Base-by-base conservation (phyloP, 2,888 invertebrate species). In the Andrena marginata region DNA sequence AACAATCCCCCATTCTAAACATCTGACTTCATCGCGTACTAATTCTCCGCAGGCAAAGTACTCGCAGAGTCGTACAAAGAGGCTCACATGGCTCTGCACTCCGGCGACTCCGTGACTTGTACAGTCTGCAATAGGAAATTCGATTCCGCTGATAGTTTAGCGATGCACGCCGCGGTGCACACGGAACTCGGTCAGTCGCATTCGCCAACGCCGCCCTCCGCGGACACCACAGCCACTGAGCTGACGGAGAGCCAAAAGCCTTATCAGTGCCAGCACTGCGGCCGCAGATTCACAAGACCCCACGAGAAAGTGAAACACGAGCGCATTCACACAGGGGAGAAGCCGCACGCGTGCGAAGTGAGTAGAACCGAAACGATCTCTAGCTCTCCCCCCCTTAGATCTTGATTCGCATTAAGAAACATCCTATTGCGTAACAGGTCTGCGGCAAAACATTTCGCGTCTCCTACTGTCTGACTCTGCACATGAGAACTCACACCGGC, bases 251-350 rank as follows among this genome's bases (percentile, higher is more conserved):
- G 26, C 26, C 90, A 94, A 73, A 93, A 95, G 20, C 96, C 96
- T 2, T 97, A 97, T 92, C 95, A 95, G 67, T 97, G 97, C 89
- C 95, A 96, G 77, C 97, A 96, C 91, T 97, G 97, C 89, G 96
- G 96, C 0, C 95, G 97, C 73, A 95, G 96, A 81, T 97, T 97
- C 89, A 95, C 96, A 2, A 95, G 97, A 59, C 97, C 97, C 0
- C 97, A 97, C 89, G 97, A 97, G 89, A 97, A 97, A 93, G 97
- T 97, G 0, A 97, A 97, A 93, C 97, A 97, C 89, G 97, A 97
- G 93, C 95, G 97, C n/a, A 96, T 97, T 90, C 97, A 97, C 88
- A 97, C 97, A 0, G 97, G 97, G 91, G 97, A 97, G 90, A 97
- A 97, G 89, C 97, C 97, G 0, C 97, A 97, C 90, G 95, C 96